Percentiles rank a stretch among this genome's conserved stretches.
phyloP scores from a whole-genome alignment of 2,888 invertebrate genomes.

The Cantharis rufa region DNA sequence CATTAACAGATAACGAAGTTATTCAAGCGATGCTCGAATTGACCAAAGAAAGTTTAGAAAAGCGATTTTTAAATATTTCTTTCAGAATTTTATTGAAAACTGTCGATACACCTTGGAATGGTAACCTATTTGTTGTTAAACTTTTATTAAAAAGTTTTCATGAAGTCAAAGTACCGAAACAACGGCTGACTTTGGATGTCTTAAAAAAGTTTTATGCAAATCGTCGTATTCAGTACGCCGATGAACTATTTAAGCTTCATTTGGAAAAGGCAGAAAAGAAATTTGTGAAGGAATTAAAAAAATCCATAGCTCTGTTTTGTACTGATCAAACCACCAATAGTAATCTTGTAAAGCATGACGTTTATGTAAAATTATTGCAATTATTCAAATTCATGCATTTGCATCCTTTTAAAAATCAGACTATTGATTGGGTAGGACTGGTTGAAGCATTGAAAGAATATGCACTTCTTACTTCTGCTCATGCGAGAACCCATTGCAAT shows the following conservation, averaged over 20 bases:
- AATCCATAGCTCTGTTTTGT: slow-evolving; percentile 51
- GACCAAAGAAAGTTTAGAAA: slow-evolving; percentile 64
- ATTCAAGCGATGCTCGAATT: slow-evolving; percentile 60
- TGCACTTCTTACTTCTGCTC: slow-evolving; percentile 51
- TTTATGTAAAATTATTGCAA: slow-evolving; percentile 60
- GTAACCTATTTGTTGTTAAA: slow-evolving; percentile 64
- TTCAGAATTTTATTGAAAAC: slow-evolving; percentile 68
- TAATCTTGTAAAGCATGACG: slow-evolving; percentile 62
- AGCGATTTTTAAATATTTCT: slow-evolving; percentile 67
- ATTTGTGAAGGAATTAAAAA: slow-evolving; percentile 56
- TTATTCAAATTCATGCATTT: slow-evolving; percentile 60
- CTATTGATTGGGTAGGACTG: slow-evolving; percentile 55
- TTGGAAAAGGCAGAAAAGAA: slow-evolving; percentile 57
- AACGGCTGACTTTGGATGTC: slow-evolving; percentile 70
- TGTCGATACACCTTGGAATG: slow-evolving; percentile 68
- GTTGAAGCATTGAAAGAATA: slow-evolving; percentile 51
- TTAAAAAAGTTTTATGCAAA: slow-evolving; percentile 68
- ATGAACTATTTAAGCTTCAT: slow-evolving; percentile 34
- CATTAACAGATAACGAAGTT: slow-evolving; percentile 53
- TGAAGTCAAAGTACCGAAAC: slow-evolving; percentile 66
- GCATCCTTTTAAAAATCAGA: slow-evolving; percentile 47
- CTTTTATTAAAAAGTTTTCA: slow-evolving; percentile 66
- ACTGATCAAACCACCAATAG: slow-evolving; percentile 44
- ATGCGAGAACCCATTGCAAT: slow-evolving; percentile 55
- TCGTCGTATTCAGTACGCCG: slow-evolving; percentile 54